These are phyloP conservation scores for Peribatodes rhomboidaria DNA, from an alignment of 2,888 invertebrate genomes.

Conservation along the genomic window DNA sequence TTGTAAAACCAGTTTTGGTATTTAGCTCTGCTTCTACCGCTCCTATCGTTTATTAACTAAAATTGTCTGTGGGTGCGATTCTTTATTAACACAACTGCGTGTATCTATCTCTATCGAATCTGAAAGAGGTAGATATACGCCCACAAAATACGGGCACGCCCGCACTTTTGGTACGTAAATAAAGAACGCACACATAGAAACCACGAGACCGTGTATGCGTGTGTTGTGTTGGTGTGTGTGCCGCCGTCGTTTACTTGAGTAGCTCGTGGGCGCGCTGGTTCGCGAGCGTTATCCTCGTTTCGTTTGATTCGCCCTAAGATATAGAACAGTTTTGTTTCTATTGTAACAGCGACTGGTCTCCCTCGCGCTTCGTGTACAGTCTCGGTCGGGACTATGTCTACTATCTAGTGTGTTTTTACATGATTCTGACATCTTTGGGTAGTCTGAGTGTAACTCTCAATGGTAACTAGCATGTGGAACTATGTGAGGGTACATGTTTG, in stretches of 20 bases:
- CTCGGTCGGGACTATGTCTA: slow-evolving; percentile 26
- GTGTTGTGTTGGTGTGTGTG: slow-evolving; percentile 62
- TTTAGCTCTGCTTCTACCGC: slow-evolving; percentile 9
- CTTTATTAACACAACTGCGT: slow-evolving; percentile 47
- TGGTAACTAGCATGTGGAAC: slow-evolving; percentile 16
- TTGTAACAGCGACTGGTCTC: slow-evolving; percentile 52
- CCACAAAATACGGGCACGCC: slow-evolving; percentile 6
- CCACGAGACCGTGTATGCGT: slow-evolving; percentile 78
- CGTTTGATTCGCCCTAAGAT: slow-evolving; percentile 93
- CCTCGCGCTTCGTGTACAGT: slow-evolving; percentile 29
- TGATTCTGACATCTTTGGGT: neutral
- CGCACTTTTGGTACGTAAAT: slow-evolving; percentile 33
- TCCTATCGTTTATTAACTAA: slow-evolving; percentile 31
- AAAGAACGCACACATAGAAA: slow-evolving; percentile 46
- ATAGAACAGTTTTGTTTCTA: slow-evolving; percentile 73
- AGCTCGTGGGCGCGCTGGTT: slow-evolving; percentile 99
- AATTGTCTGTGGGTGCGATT: slow-evolving; percentile 10
- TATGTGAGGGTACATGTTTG: slow-evolving; percentile 21
- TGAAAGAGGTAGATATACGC: slow-evolving; percentile 8
- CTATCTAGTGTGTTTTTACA: slow-evolving; percentile 18
- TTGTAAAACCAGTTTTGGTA: neutral
- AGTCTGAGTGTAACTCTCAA: neutral
- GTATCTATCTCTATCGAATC: slow-evolving; percentile 5
- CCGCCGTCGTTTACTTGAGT: slow-evolving; percentile 91
- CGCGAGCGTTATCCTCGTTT: slow-evolving; percentile 98